phyloP scores from a whole-genome alignment of 1,140 invertebrate species.

The Drosophila carrolli region DNA sequence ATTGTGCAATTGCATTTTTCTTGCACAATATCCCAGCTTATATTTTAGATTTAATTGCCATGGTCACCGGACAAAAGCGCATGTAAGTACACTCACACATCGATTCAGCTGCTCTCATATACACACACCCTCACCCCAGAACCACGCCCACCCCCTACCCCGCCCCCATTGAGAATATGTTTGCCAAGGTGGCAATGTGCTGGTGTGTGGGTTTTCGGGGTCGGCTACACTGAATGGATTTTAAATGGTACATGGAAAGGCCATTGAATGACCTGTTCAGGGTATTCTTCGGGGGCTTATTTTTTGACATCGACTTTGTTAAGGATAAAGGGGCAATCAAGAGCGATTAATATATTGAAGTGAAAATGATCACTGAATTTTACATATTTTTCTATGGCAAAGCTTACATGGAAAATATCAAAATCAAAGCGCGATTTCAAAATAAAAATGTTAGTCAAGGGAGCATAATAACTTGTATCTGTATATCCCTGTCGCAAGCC shows the following conservation, averaged over 20 bases:
- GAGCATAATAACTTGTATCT: no score
- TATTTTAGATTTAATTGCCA: conserved; percentile 86
- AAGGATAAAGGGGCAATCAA: neutral
- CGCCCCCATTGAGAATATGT: conserved; percentile 45
- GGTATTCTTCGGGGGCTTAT: conserved; percentile 5
- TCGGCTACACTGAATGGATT: conserved; percentile 68
- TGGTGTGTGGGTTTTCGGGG: conserved; percentile 51
- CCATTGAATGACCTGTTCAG: conserved; percentile 55
- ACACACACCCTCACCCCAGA: neutral
- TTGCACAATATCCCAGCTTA: conserved; percentile 88
- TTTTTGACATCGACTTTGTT: neutral
- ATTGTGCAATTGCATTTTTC: conserved; percentile 85
- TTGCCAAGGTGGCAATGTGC: conserved; percentile 43
- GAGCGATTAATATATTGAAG: neutral
- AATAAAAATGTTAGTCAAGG: no score
- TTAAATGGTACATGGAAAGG: conserved; percentile 79
- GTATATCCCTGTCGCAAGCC: no score
- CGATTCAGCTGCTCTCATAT: conserved; percentile 22
- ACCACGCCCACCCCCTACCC: neutral
- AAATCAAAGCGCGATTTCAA: no score
- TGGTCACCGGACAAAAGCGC: conserved; percentile 87
- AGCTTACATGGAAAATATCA: no score
- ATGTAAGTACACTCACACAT: conserved; percentile 85
- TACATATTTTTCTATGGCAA: no score
- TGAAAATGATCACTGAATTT: no score